Evolutionary conservation across 1,140 invertebrate species (phyloP), one percentile per base, ranked within the genome.

Genomic region (Drosophila prosaltans): DNA sequence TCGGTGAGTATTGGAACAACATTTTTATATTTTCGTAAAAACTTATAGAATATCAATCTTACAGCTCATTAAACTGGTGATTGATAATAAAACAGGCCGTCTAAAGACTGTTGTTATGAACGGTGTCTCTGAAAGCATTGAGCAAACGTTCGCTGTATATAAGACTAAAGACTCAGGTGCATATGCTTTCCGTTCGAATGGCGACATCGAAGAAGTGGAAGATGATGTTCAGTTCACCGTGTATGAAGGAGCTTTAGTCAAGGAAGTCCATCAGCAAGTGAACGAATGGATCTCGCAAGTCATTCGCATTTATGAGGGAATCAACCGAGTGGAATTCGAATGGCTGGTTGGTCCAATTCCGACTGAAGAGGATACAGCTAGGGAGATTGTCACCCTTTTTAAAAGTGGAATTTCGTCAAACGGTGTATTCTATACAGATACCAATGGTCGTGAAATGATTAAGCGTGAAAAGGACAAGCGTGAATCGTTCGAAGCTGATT

Each of bases 281-380:
- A 94, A 94, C 57, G 93, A 96, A 11, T 99, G 96, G 96, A 92
- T 97, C 1, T 96, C 95, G 26, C 96, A 98, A 93, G 94, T 96
- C 0, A 94, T 98, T 30, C 93, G 98, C 64, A 81, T 98, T 0
- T 97, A 97, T 73, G 93, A 94, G 1, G 92, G 92, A 8, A 93
- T 95, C 40, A 93, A 95, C 60, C 93, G 94, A 41, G 93, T 97
- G 0, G 98, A 99, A 92, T 95, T 99, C 62, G 96, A 99, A 80
- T 99, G 97, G 97, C 93, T 98, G 1, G 94, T 99, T 70, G 98
- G 98, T 41, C 98, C 98, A 0, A 97, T 99, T 72, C 97, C 98
- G 3, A 93, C 97, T 11, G 93, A 79, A 0, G 96, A 97, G 81
- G 89, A 92, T 0, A 88, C 94, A 55, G 97, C 97, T 0, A 97